Evolutionary conservation across 2,113 vertebrate genomes (phyloP).

Genomic region (Heloderma charlesbogerti): DNA sequence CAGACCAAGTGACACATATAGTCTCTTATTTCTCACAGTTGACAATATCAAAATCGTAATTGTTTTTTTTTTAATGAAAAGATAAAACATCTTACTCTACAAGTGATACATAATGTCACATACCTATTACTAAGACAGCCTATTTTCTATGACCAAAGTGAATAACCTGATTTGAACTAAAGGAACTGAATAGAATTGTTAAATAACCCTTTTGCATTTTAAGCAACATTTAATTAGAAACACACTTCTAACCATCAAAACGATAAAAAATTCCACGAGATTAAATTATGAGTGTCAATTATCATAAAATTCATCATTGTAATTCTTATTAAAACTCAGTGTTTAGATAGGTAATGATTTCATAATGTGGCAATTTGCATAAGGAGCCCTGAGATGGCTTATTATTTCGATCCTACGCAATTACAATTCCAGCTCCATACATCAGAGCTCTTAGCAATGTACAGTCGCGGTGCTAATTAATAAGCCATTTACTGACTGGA

Average conservation of each 20-base stretch:
- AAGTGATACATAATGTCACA: constrained; percentile 74
- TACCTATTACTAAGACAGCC: constrained; percentile 68
- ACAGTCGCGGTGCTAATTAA: constrained; percentile 99
- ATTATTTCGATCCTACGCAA: constrained; percentile 97
- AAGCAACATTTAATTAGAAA: constrained; percentile 98
- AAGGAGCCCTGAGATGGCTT: constrained; percentile 98
- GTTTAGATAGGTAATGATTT: constrained; percentile 99
- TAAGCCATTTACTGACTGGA: constrained; percentile 99
- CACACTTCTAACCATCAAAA: constrained; percentile 88
- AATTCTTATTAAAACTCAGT: constrained; percentile 97
- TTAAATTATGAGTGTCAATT: constrained; percentile 99
- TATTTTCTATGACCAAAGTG: constrained; percentile 78
- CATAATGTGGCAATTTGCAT: constrained; percentile 99
- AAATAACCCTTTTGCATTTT: constrained; percentile 88
- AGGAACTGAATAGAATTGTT: constrained; percentile 76
- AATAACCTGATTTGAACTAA: constrained; percentile 77
- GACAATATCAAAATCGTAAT: constrained; percentile 72
- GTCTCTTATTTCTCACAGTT: constrained; percentile 49
- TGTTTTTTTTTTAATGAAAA: constrained; percentile 52
- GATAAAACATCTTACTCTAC: constrained; percentile 75
- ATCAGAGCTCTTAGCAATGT: constrained; percentile 99
- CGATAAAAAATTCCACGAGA: constrained; percentile 91
- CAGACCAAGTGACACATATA: constrained; percentile 29
- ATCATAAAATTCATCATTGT: constrained; percentile 99
- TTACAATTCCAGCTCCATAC: constrained; percentile 96